These are phyloP conservation scores for Halisarca cf. caerulea DNA, from an alignment of 37 sponge, comb jelly and placozoan species.

Conservation along the genomic window DNA sequence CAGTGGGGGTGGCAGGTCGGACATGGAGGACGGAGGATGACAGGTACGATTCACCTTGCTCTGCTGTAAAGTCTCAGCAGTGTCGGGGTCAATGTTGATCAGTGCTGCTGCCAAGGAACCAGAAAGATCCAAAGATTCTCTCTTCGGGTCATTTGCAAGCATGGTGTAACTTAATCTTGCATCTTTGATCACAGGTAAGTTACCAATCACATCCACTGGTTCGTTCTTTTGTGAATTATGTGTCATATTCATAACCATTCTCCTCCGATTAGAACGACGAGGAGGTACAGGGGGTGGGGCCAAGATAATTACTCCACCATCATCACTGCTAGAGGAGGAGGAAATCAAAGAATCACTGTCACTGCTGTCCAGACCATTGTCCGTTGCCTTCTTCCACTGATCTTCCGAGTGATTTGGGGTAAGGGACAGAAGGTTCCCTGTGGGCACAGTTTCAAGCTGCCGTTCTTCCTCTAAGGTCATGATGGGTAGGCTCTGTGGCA, in stretches of 20 bases:
- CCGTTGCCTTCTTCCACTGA: neutral
- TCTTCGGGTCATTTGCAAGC: neutral
- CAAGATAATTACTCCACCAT: neutral
- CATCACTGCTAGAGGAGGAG: neutral
- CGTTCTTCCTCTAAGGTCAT: neutral
- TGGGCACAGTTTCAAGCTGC: neutral
- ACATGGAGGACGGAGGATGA: neutral
- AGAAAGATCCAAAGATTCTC: neutral
- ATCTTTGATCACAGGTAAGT: no score
- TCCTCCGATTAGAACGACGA: neutral
- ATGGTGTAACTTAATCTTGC: neutral
- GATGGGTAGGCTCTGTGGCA: no score
- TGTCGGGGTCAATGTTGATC: constrained; percentile 14
- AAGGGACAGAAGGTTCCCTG: neutral
- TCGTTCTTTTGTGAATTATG: no score
- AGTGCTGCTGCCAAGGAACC: constrained; percentile 4
- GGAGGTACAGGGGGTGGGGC: constrained; percentile 4
- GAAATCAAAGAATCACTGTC: neutral
- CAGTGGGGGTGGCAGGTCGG: neutral
- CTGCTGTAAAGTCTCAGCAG: neutral
- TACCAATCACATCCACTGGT: neutral
- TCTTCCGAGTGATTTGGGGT: neutral
- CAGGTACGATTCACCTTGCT: neutral
- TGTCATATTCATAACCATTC: neutral
- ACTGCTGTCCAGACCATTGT: neutral